Base-by-base conservation (phyloP, 2,113 vertebrate genomes). In the Regulus satrapa region DNA sequence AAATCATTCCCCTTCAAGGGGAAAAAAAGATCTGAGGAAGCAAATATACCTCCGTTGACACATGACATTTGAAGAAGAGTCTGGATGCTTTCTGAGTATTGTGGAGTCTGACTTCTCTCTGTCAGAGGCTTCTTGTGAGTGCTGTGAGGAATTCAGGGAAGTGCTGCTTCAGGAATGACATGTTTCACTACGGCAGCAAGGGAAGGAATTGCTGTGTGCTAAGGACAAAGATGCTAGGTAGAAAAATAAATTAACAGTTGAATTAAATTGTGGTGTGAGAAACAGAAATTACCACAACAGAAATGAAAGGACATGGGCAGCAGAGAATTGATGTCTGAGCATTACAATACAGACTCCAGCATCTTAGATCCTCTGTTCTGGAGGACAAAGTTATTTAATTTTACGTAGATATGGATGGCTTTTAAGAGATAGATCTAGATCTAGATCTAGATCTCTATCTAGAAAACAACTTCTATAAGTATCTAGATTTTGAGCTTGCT, bases 311-410 rank as follows among this genome's bases (percentile, higher is more conserved):
- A 48, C 4, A 3, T 7, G 9, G 12, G 12, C 13, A 72, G 28
- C 29, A 52, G 34, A 36, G 26, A 43, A 11, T 4, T 71, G 58
- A 10, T 21, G 25, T 46, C 5, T 8, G 5, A 51, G 31, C 8
- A 1, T 66, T 62, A 8, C 0, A 0, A 3, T 66, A 3, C 12
- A 9, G n/a, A 28, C 29, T 59, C 12, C 17, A 48, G 14, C 36
- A 81, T 38, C 17, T 18, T 18, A 20, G 0, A 17, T 14, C 12
- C 48, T 78, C 23, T 41, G 0, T 72, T 82, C 25, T 43, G 31
- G 15, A 72, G 56, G 23, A 31, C 5, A 51, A 48, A 61, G 12
- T 3, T 55, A 19, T 36, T 67, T 67, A 5, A 20, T 55, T 84
- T 54, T 40, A 54, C 51, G 32, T 7, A 43, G 16, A 5, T 15